phyloP scores from a whole-genome alignment of 2,113 vertebrate species.

The Anser cygnoides region DNA sequence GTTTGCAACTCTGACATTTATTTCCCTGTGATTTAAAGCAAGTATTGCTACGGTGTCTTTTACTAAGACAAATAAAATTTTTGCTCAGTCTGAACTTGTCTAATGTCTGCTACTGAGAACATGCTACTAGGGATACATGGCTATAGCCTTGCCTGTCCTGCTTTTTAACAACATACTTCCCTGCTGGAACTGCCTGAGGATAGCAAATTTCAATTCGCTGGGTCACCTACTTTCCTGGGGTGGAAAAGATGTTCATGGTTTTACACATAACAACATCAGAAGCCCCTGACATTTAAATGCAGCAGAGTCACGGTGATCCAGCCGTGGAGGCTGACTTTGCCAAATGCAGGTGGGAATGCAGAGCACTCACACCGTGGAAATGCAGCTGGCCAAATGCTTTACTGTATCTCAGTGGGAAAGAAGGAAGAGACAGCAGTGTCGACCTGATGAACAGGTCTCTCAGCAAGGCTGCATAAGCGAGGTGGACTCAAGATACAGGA shows the following conservation, averaged over 20 bases:
- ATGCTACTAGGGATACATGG: neutral
- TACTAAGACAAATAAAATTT: neutral
- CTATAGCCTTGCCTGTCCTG: neutral
- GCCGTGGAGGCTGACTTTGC: neutral
- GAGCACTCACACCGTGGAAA: neutral
- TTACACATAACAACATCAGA: neutral
- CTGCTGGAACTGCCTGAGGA: neutral
- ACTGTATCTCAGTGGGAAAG: neutral
- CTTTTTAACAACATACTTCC: neutral
- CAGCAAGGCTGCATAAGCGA: neutral
- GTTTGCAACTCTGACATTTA: neutral
- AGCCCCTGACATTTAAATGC: neutral
- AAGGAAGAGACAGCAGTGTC: neutral
- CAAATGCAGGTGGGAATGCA: fast-evolving
- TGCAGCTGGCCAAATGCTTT: neutral
- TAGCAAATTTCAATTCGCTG: neutral
- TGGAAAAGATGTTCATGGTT: neutral
- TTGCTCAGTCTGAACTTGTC: neutral
- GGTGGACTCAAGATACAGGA: neutral
- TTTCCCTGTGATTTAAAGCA: neutral
- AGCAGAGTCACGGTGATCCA: neutral
- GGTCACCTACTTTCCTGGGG: neutral
- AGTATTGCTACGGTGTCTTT: neutral
- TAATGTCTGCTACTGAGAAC: neutral
- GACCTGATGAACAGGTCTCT: neutral